Conservation (phyloP, 2,888 invertebrate species). For the Lasioglossum morio region DNA sequence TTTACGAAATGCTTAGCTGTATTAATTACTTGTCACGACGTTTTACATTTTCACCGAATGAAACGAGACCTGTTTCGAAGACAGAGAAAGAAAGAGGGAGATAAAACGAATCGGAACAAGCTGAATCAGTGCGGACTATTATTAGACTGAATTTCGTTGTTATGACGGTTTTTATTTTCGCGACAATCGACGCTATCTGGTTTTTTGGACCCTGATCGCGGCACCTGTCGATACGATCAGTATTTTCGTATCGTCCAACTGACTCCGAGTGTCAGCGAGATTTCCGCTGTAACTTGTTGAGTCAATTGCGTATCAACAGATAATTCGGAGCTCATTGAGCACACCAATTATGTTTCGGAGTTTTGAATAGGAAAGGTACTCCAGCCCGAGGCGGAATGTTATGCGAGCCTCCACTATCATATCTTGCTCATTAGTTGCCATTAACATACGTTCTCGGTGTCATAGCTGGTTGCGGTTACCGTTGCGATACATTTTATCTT, state of each 20-base stretch:
- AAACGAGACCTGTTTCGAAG: neutral
- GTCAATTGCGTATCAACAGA: constrained; percentile 23
- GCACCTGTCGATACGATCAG: constrained; percentile 46
- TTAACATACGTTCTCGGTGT: constrained; percentile 57
- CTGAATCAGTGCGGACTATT: constrained; percentile 1
- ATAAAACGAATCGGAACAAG: no score
- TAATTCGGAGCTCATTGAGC: constrained; percentile 13
- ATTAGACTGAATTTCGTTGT: neutral
- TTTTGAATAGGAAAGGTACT: neutral
- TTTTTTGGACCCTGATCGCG: constrained; percentile 55
- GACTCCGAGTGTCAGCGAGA: constrained; percentile 22
- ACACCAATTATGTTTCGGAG: neutral
- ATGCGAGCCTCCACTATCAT: constrained; percentile 57
- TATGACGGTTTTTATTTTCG: neutral
- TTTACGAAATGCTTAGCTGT: neutral
- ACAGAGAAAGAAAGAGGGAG: neutral
- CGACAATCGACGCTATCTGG: constrained; percentile 10
- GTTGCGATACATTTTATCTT: constrained; percentile 68
- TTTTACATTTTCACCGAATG: neutral
- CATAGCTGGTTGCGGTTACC: constrained; percentile 60
- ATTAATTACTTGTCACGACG: no score
- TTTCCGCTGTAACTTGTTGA: neutral
- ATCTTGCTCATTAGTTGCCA: constrained; percentile 66
- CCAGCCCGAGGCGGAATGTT: neutral
- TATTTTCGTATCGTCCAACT: constrained; percentile 37